These are phyloP conservation scores for Rhinoraja longicauda DNA, from an alignment of 2,797 vertebrate genomes.

Conservation along the genomic window DNA sequence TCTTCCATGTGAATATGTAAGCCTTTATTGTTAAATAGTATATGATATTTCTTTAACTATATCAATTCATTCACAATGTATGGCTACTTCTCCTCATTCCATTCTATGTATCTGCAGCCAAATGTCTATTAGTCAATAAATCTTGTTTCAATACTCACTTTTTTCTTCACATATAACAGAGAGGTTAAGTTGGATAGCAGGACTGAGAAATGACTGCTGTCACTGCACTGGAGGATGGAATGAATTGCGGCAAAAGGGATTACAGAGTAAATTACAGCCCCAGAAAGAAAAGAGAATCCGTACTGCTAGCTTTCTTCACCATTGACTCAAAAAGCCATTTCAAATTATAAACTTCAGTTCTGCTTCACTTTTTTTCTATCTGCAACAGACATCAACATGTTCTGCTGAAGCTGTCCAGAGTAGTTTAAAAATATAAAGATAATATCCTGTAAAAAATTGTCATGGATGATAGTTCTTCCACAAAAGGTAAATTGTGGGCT, in stretches of 20 bases:
- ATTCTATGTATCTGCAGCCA: background rate
- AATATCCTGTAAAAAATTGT: background rate
- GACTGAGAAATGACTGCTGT: constrained; percentile 42
- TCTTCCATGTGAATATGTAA: background rate
- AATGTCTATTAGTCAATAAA: constrained; percentile 40
- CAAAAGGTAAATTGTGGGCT: background rate
- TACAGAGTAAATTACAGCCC: constrained; percentile 39
- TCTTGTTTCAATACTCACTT: constrained; percentile 38
- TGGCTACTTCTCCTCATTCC: background rate
- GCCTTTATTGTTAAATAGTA: background rate
- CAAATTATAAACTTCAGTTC: constrained; percentile 39
- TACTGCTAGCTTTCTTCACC: constrained; percentile 24
- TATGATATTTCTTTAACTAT: background rate
- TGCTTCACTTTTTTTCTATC: constrained; percentile 40
- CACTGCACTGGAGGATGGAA: constrained; percentile 30
- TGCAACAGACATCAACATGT: constrained; percentile 41
- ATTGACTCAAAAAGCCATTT: constrained; percentile 40
- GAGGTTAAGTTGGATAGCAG: constrained; percentile 39
- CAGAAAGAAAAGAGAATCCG: constrained; percentile 18
- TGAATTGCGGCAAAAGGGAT: constrained; percentile 38
- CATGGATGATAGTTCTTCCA: background rate
- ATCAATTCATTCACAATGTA: constrained; percentile 21
- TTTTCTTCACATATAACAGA: constrained; percentile 39
- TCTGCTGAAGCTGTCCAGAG: constrained; percentile 28
- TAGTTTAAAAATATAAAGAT: constrained; percentile 15